Evolutionary conservation across 2,797 vertebrate genomes (phyloP).

Genomic region (Scolopax bukidnonensis): DNA sequence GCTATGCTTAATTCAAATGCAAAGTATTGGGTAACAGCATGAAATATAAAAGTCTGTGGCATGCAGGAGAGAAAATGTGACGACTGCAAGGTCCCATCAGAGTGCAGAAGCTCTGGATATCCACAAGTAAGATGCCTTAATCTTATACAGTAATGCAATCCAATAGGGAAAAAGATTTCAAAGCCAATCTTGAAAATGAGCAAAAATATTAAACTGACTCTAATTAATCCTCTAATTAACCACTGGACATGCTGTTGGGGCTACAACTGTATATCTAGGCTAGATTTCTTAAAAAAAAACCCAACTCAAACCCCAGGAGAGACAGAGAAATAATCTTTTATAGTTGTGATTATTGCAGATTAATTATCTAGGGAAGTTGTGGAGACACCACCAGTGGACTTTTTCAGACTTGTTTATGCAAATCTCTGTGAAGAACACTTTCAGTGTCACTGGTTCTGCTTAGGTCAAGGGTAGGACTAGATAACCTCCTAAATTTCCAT

Average conservation of each 20-base stretch:
- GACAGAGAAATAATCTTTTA: not conserved
- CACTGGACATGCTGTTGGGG: not conserved
- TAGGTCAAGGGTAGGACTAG: not conserved
- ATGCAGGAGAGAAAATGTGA: slow-evolving; percentile 16
- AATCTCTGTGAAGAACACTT: not conserved
- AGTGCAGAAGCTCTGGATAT: not conserved
- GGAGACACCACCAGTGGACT: not conserved
- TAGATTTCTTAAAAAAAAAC: not conserved
- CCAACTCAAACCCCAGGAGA: too few species aligned
- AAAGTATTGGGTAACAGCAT: slow-evolving; percentile 43
- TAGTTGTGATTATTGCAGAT: not conserved
- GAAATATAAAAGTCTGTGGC: not conserved
- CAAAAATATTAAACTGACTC: not conserved
- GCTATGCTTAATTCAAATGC: slow-evolving; percentile 56
- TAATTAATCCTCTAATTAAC: not conserved
- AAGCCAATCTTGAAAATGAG: not conserved
- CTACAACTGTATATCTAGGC: not conserved
- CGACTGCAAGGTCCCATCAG: not conserved
- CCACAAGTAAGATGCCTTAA: not conserved
- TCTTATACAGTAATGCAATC: not conserved
- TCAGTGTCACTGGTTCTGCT: not conserved
- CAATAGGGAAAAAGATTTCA: not conserved
- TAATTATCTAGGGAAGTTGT: not conserved
- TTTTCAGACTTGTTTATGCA: not conserved
- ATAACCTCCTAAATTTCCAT: not conserved